Evolutionary conservation across 2,113 vertebrate genomes (phyloP), one percentile per base, ranked within the genome.

Genomic region (Cinclus cinclus): DNA sequence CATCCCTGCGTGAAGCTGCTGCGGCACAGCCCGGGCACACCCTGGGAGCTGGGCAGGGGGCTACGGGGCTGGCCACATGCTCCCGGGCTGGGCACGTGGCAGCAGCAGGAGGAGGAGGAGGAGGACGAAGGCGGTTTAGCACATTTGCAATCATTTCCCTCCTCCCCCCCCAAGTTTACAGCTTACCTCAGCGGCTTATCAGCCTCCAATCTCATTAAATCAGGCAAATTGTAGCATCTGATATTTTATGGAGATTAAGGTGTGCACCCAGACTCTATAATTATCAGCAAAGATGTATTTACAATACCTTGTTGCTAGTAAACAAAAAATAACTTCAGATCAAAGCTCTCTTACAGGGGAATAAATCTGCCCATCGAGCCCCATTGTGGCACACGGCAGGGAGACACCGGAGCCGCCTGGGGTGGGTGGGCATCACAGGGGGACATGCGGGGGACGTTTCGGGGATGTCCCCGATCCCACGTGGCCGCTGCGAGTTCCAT

Each of bases 171-270:
- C 35, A 62, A 49, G 79, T 95, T 96, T 83, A 65, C 94, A 94
- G 94, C 94, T 97, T 93, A 95, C 78, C 87, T 97, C 94, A 95
- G 92, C 44, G 56, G 37, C 96, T 96, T 89, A 95, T 95, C 96
- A 95, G 76, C 92, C 96, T 96, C 92, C 95, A 63, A 71, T 92
- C 96, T 94, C 96, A 96, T 97, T 97, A 97, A 97, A 97, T 96
- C 96, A 96, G 94, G 95, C 94, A 97, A 97, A 97, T 94, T 96
- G 97, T 93, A 97, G 95, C 96, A 96, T 95, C 97, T 94, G 95
- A 97, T 96, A 90, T 93, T 95, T 97, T 96, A 94, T 95, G 94
- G 96, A 97, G 96, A 95, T 94, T 68, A 96, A 97, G 95, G 95
- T 89, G 84, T 21, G 92, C 94, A 5, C 91, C 83, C 86, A 83